These are phyloP conservation scores for Cheilosia soror DNA, from an alignment of 2,888 invertebrate species.

Conservation along the genomic window DNA sequence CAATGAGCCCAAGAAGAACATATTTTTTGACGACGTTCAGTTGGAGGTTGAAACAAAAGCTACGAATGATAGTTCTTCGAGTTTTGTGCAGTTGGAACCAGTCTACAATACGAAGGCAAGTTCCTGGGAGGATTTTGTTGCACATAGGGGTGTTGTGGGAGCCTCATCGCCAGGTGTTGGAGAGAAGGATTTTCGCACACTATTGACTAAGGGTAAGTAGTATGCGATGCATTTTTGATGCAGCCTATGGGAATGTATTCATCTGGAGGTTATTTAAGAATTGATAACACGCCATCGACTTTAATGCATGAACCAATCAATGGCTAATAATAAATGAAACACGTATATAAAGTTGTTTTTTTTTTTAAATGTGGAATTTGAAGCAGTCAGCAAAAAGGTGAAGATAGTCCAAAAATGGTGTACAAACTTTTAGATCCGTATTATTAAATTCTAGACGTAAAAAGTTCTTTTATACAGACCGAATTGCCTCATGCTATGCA, in stretches of 20 bases:
- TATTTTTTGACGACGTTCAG: conserved; percentile 61
- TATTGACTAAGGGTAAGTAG: conserved; percentile 37
- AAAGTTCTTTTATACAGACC: too few species aligned
- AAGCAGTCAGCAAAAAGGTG: too few species aligned
- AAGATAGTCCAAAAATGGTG: too few species aligned
- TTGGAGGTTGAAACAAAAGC: conserved; percentile 29
- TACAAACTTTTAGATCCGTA: too few species aligned
- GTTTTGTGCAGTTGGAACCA: conserved; percentile 79
- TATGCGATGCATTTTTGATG: conserved; percentile 13
- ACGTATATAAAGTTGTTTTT: too few species aligned
- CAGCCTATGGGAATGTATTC: conserved; percentile 10
- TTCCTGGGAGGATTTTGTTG: conserved; percentile 65
- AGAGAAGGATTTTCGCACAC: conserved; percentile 39
- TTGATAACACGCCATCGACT: background rate
- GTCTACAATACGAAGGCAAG: conserved; percentile 64
- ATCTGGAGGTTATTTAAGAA: conserved; percentile 1
- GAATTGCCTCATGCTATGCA: too few species aligned
- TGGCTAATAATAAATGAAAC: background rate
- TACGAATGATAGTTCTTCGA: conserved; percentile 28
- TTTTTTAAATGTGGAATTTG: too few species aligned
- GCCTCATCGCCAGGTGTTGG: conserved; percentile 16
- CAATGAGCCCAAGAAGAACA: conserved; percentile 48
- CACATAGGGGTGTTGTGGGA: conserved; percentile 3
- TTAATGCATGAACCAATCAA: background rate
- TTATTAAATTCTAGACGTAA: too few species aligned